phyloP scores from a whole-genome alignment of 2,797 vertebrate genomes.

The Phrynocephalus guinanensis region DNA sequence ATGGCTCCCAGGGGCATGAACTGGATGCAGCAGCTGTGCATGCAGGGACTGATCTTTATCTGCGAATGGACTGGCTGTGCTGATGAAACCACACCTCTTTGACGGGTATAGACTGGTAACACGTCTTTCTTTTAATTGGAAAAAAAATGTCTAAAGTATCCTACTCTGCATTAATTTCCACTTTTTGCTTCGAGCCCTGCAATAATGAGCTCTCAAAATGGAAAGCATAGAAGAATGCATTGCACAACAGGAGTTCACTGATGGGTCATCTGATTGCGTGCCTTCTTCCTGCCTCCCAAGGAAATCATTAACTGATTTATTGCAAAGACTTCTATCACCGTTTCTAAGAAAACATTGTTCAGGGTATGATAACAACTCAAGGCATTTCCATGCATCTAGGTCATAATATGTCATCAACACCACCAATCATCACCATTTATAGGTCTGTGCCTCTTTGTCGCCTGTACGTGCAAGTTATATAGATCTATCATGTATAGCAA shows the following conservation, averaged over 20 bases:
- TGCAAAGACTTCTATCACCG: conserved; percentile 15
- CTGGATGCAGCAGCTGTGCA: no score
- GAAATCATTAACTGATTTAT: conserved; percentile 36
- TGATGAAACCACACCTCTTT: no score
- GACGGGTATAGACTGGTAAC: background rate
- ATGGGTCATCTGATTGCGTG: conserved; percentile 25
- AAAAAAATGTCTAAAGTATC: background rate
- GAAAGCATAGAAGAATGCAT: conserved; percentile 40
- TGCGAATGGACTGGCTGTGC: no score
- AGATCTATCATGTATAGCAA: background rate
- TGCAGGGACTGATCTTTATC: no score
- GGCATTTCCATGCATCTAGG: conserved; percentile 14
- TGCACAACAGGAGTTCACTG: conserved; percentile 49
- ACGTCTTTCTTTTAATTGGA: background rate
- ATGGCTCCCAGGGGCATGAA: no score
- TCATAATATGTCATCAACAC: conserved; percentile 4
- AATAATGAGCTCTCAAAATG: conserved; percentile 34
- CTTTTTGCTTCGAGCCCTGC: background rate
- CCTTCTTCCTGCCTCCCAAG: conserved; percentile 26
- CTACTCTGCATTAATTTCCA: background rate
- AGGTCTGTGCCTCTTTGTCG: background rate
- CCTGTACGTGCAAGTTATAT: background rate
- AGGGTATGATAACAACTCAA: background rate
- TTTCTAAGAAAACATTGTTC: conserved; percentile 52
- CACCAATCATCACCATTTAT: background rate